A percentile compares a stretch with the other conserved stretches of the same genome.
Evolutionary conservation across 2,113 vertebrate species (phyloP).

Genomic region (Cheirogaleus medius): DNA sequence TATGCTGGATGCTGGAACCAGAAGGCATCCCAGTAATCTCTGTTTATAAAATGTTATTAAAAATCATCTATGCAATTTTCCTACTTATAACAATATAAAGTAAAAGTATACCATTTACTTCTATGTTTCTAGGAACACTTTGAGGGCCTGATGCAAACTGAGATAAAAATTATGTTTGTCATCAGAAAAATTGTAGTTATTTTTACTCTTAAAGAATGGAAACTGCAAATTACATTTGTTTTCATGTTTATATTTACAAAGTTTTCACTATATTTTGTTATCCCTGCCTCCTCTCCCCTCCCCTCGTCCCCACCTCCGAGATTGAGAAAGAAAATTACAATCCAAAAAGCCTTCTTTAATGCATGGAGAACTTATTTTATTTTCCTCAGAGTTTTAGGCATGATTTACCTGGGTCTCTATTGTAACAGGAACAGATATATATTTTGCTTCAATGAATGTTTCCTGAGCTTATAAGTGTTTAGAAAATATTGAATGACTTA

Average conservation of each 20-base stretch:
- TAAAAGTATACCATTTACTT: background rate
- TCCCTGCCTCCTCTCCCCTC: background rate
- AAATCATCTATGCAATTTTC: background rate
- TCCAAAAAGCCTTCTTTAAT: background rate
- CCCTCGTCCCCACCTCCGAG: background rate
- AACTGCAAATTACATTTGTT: background rate
- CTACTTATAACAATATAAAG: background rate
- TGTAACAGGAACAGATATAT: constrained; percentile 58
- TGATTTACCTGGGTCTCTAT: constrained; percentile 71
- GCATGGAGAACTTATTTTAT: constrained; percentile 58
- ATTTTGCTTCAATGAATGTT: constrained; percentile 74
- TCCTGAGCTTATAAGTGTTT: constrained; percentile 71
- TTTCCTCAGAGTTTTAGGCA: constrained; percentile 51
- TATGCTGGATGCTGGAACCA: background rate
- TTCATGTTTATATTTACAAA: background rate
- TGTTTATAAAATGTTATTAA: background rate
- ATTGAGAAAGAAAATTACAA: background rate
- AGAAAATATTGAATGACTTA: constrained; percentile 72
- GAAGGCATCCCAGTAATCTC: background rate
- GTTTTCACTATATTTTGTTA: constrained; percentile 12
- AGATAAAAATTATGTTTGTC: constrained; percentile 23
- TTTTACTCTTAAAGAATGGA: background rate
- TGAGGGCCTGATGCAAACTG: background rate
- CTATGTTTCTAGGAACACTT: background rate
- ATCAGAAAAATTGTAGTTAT: background rate